Percentiles rank a stretch among this genome's conserved stretches.
Evolutionary conservation across 2,113 vertebrate genomes (phyloP).

Genomic region (Tautogolabrus adspersus): DNA sequence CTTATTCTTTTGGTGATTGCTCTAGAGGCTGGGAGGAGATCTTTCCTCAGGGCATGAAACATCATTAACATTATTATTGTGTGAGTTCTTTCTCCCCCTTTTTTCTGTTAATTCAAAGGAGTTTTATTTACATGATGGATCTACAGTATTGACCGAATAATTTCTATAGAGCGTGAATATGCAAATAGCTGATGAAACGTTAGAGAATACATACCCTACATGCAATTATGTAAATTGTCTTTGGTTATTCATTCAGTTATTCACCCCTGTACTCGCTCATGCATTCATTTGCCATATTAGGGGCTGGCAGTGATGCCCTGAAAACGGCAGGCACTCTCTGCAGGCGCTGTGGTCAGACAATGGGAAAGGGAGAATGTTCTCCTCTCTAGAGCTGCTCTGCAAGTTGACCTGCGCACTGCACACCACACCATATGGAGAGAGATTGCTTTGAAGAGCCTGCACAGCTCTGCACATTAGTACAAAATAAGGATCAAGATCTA

Average conservation of each 20-base stretch:
- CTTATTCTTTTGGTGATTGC: slow-evolving; percentile 65
- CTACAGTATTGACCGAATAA: slow-evolving; percentile 82
- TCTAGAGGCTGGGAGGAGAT: slow-evolving; percentile 69
- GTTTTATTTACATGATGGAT: slow-evolving; percentile 83
- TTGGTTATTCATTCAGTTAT: slow-evolving; percentile 85
- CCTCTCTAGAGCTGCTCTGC: slow-evolving; percentile 52
- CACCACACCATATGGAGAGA: slow-evolving; percentile 55
- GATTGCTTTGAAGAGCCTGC: slow-evolving; percentile 63
- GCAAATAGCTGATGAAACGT: slow-evolving; percentile 79
- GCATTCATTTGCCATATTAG: slow-evolving; percentile 85
- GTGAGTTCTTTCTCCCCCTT: slow-evolving; percentile 63
- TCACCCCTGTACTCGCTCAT: slow-evolving; percentile 81
- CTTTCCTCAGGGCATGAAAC: slow-evolving; percentile 76
- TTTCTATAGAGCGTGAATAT: slow-evolving; percentile 83
- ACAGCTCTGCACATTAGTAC: slow-evolving; percentile 18
- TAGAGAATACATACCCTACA: slow-evolving; percentile 79
- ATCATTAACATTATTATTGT: slow-evolving; percentile 84
- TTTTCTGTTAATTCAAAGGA: slow-evolving; percentile 78
- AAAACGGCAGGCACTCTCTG: slow-evolving; percentile 68
- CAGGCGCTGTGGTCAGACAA: slow-evolving; percentile 73
- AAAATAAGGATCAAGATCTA: slow-evolving; percentile 15
- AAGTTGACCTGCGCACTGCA: slow-evolving; percentile 63
- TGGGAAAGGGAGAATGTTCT: slow-evolving; percentile 56
- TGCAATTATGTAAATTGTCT: slow-evolving; percentile 85
- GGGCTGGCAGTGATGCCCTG: slow-evolving; percentile 65